phyloP scores from a whole-genome alignment of 2,888 invertebrate genomes.

The Fragum sueziense region DNA sequence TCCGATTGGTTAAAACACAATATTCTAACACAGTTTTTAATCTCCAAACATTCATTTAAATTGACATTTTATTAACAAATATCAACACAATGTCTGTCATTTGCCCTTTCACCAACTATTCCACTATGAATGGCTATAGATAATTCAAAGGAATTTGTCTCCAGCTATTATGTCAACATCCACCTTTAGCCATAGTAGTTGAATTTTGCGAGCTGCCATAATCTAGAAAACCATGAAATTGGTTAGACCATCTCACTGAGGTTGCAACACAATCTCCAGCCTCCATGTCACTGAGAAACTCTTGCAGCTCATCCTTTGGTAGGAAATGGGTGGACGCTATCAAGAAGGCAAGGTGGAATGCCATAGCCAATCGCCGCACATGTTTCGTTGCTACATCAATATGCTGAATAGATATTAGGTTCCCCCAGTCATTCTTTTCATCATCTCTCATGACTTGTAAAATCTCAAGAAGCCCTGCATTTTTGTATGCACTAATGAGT shows the following conservation, averaged over 20 bases:
- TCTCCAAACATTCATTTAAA: too few species aligned
- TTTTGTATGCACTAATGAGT: conserved; percentile 42
- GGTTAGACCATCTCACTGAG: background rate
- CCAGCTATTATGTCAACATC: too few species aligned
- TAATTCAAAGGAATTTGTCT: too few species aligned
- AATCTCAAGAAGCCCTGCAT: conserved; percentile 44
- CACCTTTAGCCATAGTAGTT: too few species aligned
- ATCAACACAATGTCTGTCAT: too few species aligned
- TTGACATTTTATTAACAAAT: too few species aligned
- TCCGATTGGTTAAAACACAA: too few species aligned
- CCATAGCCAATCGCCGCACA: conserved; percentile 24
- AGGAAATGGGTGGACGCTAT: conserved; percentile 20
- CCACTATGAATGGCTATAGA: too few species aligned
- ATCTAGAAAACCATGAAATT: background rate
- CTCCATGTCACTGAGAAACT: conserved; percentile 22
- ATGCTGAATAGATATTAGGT: conserved; percentile 36
- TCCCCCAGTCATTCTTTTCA: conserved; percentile 38
- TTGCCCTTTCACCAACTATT: too few species aligned
- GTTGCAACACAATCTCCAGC: background rate
- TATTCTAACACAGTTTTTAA: too few species aligned
- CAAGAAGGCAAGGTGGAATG: conserved; percentile 28
- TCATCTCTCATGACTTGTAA: conserved; percentile 44
- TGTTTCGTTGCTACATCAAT: conserved; percentile 41
- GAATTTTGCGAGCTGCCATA: too few species aligned
- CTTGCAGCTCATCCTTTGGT: background rate